These are phyloP conservation scores for Pachycephus smyrnensis DNA, from an alignment of 2,888 invertebrate species.

Conservation along the genomic window DNA sequence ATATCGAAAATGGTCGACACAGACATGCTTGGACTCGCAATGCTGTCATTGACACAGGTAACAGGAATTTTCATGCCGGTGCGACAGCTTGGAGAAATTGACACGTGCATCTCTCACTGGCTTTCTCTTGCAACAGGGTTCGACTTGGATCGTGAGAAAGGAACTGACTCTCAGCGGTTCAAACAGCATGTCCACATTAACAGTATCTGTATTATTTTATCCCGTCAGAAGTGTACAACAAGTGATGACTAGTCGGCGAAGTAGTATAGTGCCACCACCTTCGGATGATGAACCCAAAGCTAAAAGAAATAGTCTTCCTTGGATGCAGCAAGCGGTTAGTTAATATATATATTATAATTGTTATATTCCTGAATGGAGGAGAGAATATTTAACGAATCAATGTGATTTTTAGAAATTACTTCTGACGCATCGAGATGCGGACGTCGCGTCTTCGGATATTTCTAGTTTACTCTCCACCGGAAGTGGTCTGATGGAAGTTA, in stretches of 20 bases:
- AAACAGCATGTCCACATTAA: conserved; percentile 60
- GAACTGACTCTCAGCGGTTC: conserved; percentile 57
- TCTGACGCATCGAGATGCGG: conserved; percentile 55
- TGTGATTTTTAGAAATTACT: conserved; percentile 52
- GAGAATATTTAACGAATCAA: background rate
- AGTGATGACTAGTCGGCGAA: conserved; percentile 49
- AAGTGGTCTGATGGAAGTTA: conserved; percentile 68
- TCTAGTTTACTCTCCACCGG: conserved; percentile 63
- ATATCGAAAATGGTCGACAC: conserved; percentile 67
- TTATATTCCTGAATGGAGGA: conserved; percentile 9
- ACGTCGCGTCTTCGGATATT: conserved; percentile 57
- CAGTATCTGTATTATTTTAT: conserved; percentile 68
- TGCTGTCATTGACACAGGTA: conserved; percentile 66
- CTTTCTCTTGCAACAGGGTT: conserved; percentile 42
- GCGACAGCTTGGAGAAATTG: conserved; percentile 3
- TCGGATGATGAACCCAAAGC: conserved; percentile 56
- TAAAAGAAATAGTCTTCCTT: conserved; percentile 63
- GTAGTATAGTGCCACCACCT: conserved; percentile 44
- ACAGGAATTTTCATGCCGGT: conserved; percentile 16
- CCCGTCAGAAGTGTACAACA: conserved; percentile 63
- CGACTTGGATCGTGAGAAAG: conserved; percentile 54
- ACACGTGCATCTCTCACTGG: background rate
- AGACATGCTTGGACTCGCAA: conserved; percentile 69
- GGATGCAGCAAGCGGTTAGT: conserved; percentile 66
- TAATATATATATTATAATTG: background rate